Evolutionary conservation across 2,888 invertebrate genomes (phyloP).

Genomic region (Iphiclides podalirius): DNA sequence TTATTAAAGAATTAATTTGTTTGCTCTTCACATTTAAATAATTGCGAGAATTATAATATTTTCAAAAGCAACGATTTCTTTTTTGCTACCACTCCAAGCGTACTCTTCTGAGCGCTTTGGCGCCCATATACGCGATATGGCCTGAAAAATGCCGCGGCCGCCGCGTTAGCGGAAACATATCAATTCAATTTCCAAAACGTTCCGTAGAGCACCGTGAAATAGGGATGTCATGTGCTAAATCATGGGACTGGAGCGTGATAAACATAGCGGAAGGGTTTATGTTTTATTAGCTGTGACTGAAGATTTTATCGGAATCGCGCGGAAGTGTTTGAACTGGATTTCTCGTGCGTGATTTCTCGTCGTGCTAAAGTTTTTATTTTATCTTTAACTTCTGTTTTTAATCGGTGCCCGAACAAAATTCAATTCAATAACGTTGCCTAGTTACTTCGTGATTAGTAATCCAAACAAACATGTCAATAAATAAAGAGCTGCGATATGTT

Average conservation of each 20-base stretch:
- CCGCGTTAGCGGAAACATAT: constrained; percentile 73
- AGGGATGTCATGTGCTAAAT: constrained; percentile 65
- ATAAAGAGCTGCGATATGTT: too few relatives aligned
- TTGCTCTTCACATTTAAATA: too few relatives aligned
- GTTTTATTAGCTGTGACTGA: constrained; percentile 68
- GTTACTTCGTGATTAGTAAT: too few relatives aligned
- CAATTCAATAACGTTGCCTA: too few relatives aligned
- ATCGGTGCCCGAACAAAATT: too few relatives aligned
- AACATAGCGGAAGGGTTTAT: constrained; percentile 69
- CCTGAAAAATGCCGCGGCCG: constrained; percentile 67
- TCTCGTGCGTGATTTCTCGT: neutral
- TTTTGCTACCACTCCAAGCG: constrained; percentile 44
- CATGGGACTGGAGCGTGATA: constrained; percentile 62
- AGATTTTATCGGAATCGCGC: constrained; percentile 39
- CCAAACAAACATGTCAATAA: too few relatives aligned
- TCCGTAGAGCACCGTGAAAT: constrained; percentile 57
- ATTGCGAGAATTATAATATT: too few relatives aligned
- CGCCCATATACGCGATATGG: constrained; percentile 70
- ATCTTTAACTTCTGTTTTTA: too few relatives aligned
- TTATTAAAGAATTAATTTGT: too few relatives aligned
- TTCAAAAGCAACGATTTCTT: too few relatives aligned
- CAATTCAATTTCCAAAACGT: constrained; percentile 74
- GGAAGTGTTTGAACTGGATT: neutral
- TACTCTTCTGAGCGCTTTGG: constrained; percentile 64
- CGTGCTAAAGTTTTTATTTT: too few relatives aligned